Evolutionary conservation across 2,888 invertebrate species (phyloP).

Genomic region (Caenorhabditis virilis): DNA sequence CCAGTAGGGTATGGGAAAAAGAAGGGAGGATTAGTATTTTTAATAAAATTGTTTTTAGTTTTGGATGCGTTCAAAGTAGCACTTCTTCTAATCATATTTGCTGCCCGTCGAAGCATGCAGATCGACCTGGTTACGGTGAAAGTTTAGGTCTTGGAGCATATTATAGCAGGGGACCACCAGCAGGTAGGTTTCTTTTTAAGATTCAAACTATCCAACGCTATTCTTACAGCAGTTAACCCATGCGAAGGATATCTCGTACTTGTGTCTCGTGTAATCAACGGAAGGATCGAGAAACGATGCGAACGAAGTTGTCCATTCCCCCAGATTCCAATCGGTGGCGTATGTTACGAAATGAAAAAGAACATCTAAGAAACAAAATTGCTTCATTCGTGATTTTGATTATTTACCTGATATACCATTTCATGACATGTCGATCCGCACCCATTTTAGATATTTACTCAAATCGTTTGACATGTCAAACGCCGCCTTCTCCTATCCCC

Average conservation of each 20-base stretch:
- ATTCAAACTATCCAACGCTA: background rate
- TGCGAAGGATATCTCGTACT: constrained; percentile 47
- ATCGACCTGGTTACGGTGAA: constrained; percentile 19
- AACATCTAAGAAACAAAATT: no score
- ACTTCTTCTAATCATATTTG: constrained; percentile 38
- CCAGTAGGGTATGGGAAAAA: no score
- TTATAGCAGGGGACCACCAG: constrained; percentile 29
- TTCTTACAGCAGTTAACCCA: constrained; percentile 25
- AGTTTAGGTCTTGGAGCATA: constrained; percentile 27
- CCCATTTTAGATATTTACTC: no score
- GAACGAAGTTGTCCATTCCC: constrained; percentile 55
- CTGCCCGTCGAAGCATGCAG: constrained; percentile 35
- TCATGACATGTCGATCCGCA: no score
- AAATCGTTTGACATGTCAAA: no score
- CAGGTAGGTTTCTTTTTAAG: background rate
- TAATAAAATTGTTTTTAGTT: no score
- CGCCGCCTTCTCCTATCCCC: no score
- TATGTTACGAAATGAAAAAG: constrained; percentile 52
- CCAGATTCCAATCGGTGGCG: constrained; percentile 54
- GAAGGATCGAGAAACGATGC: constrained; percentile 49
- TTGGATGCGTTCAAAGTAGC: constrained; percentile 34
- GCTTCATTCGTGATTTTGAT: no score
- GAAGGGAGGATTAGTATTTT: no score
- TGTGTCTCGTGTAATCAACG: constrained; percentile 46
- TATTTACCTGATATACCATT: no score